Evolutionary conservation across 2,113 vertebrate genomes (phyloP).

Genomic region (Epinephelus fuscoguttatus): DNA sequence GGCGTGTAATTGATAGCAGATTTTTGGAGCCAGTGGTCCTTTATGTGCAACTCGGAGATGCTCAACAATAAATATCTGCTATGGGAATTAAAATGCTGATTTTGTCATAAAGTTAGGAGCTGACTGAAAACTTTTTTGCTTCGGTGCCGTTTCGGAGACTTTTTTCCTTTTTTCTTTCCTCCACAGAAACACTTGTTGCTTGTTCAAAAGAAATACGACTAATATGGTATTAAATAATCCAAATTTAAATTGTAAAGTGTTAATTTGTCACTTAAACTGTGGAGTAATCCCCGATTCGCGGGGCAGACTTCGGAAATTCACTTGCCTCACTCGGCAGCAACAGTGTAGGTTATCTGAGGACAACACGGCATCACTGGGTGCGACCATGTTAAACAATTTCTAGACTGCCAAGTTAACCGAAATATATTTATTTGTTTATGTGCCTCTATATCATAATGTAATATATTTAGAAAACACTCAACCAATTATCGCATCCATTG

Average conservation of each 20-base stretch:
- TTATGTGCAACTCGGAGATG: conserved; percentile 10
- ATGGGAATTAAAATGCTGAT: neutral
- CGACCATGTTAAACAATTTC: neutral
- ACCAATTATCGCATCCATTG: neutral
- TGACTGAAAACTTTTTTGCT: neutral
- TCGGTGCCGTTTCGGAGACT: neutral
- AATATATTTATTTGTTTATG: neutral
- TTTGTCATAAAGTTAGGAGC: neutral
- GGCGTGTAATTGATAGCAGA: conserved; percentile 30
- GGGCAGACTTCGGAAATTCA: neutral
- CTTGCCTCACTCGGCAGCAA: neutral
- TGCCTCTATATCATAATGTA: neutral
- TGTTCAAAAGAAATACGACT: neutral
- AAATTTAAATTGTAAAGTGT: neutral
- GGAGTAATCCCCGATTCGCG: neutral
- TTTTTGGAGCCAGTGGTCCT: conserved; percentile 7
- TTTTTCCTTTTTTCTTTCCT: neutral
- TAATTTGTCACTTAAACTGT: neutral
- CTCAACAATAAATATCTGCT: neutral
- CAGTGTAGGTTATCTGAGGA: conserved; percentile 63
- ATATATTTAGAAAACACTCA: neutral
- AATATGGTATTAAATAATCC: neutral
- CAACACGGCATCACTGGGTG: conserved; percentile 53
- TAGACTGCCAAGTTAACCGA: neutral
- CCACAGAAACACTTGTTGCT: conserved; percentile 49